Evolutionary conservation across 1,140 invertebrate species (phyloP).

Genomic region (Sycophila sp.): DNA sequence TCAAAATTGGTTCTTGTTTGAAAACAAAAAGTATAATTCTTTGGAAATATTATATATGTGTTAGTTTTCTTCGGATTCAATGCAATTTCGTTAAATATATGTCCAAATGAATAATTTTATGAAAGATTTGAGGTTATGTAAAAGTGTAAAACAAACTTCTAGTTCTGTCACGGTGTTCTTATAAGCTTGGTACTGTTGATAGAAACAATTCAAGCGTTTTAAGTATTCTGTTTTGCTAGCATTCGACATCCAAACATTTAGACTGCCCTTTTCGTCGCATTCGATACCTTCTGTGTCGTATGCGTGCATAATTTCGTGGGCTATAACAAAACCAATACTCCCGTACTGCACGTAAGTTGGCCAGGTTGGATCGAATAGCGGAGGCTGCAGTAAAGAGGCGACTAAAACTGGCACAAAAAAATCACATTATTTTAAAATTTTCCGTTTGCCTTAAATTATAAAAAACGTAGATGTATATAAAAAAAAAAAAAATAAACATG

Average conservation of each 20-base stretch:
- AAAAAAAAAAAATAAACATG: neutral
- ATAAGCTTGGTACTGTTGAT: constrained; percentile 50
- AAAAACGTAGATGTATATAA: neutral
- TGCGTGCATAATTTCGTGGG: constrained; percentile 72
- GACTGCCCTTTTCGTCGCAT: constrained; percentile 53
- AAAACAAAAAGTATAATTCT: too few species aligned
- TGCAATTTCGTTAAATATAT: too few species aligned
- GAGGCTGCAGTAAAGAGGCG: neutral
- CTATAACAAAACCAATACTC: constrained; percentile 69
- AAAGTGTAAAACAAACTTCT: too few species aligned
- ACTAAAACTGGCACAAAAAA: neutral
- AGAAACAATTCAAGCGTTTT: constrained; percentile 48
- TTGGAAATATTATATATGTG: too few species aligned
- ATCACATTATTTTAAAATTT: too few species aligned
- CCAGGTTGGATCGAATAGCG: neutral
- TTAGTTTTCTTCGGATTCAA: too few species aligned
- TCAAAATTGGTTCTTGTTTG: too few species aligned
- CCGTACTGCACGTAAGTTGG: constrained; percentile 61
- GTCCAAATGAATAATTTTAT: too few species aligned
- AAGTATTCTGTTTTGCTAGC: constrained; percentile 47
- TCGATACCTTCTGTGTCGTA: constrained; percentile 64
- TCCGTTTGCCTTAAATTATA: neutral
- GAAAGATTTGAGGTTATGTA: too few species aligned
- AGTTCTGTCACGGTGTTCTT: too few species aligned
- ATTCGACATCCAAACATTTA: constrained; percentile 50